These are phyloP conservation scores for Formica selysi DNA, from an alignment of 1,140 invertebrate species.

Conservation along the genomic window DNA sequence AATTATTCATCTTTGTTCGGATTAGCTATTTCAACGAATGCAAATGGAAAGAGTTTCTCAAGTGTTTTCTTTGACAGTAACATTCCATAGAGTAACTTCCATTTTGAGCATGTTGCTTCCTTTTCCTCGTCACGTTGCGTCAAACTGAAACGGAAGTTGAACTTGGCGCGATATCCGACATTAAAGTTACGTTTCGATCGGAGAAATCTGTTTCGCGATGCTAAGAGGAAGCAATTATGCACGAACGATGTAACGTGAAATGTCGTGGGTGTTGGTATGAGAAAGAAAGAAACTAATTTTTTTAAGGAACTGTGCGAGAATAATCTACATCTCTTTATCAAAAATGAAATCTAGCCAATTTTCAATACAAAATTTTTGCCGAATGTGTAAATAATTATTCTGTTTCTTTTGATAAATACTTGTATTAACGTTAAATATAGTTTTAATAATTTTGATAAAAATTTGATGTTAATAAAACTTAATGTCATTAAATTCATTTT, in stretches of 20 bases:
- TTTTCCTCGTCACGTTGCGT: constrained; percentile 52
- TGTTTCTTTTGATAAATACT: background rate
- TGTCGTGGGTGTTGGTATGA: background rate
- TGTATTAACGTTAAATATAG: too few species aligned
- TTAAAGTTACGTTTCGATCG: constrained; percentile 38
- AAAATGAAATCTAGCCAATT: constrained; percentile 1
- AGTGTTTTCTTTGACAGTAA: constrained; percentile 37
- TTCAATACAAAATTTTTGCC: background rate
- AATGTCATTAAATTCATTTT: background rate
- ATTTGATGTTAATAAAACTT: too few species aligned
- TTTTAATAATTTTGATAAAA: too few species aligned
- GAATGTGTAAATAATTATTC: background rate
- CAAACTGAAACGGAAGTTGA: constrained; percentile 12
- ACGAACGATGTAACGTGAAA: background rate
- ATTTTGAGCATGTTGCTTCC: constrained; percentile 58
- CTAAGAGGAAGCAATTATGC: constrained; percentile 29
- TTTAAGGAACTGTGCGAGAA: background rate
- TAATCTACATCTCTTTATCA: background rate
- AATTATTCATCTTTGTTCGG: background rate
- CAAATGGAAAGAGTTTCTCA: constrained; percentile 54
- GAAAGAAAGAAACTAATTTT: background rate
- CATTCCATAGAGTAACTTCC: constrained; percentile 65
- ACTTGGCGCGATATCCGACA: constrained; percentile 61
- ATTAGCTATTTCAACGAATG: background rate
- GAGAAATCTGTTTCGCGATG: constrained; percentile 38